Evolutionary conservation across 2,113 vertebrate genomes (phyloP).

Genomic region (Mastomys natalensis): DNA sequence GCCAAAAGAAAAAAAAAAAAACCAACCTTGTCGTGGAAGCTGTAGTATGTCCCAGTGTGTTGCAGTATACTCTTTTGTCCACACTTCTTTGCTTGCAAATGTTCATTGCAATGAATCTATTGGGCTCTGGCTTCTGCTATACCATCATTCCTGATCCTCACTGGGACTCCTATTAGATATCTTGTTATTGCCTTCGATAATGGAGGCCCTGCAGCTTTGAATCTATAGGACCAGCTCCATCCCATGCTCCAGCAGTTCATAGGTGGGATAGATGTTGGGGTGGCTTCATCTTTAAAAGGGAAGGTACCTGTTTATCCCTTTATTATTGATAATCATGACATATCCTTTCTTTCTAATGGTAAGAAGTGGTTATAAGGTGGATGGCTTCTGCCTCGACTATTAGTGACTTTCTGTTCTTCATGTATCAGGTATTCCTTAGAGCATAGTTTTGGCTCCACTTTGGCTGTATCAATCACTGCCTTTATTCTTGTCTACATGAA

Average conservation of each 20-base stretch:
- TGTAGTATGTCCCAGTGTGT: background rate
- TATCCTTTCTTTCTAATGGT: background rate
- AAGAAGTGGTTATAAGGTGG: background rate
- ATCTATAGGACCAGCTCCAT: background rate
- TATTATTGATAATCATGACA: background rate
- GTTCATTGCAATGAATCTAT: background rate
- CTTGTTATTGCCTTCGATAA: background rate
- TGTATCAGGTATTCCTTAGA: background rate
- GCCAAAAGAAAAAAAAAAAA: background rate
- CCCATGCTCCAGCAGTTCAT: background rate
- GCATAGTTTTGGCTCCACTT: background rate
- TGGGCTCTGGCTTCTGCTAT: background rate
- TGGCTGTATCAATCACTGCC: background rate
- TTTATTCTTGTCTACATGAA: constrained; percentile 39
- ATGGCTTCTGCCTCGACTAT: background rate
- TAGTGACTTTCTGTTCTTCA: background rate
- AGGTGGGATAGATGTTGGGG: background rate
- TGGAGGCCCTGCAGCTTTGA: background rate
- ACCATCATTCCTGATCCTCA: background rate
- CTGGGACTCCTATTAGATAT: background rate
- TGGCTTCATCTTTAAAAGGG: background rate
- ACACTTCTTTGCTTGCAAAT: background rate
- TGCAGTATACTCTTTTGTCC: background rate
- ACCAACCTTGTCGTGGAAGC: background rate
- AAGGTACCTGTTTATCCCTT: background rate